Conservation (phyloP, 1,140 invertebrate species). For the Drosophila asahinai region DNA sequence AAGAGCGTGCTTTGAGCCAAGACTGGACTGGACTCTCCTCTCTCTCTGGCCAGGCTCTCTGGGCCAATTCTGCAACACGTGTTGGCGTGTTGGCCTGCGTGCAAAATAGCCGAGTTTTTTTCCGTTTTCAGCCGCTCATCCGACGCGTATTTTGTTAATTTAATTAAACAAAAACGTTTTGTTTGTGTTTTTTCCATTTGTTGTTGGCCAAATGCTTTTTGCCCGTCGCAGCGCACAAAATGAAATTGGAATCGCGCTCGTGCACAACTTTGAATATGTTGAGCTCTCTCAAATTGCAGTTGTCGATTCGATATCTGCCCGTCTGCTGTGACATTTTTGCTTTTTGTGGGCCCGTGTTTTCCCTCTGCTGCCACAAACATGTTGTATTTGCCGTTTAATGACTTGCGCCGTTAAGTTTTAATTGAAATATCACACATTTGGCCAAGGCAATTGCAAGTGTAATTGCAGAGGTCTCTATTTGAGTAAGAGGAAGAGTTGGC, state of each 20-base stretch:
- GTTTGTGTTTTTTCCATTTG: constrained; percentile 72
- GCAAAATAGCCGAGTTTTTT: constrained; percentile 76
- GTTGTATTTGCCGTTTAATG: constrained; percentile 73
- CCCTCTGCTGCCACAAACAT: constrained; percentile 22
- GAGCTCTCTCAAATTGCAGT: constrained; percentile 45
- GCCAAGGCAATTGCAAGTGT: constrained; percentile 43
- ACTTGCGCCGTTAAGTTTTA: constrained; percentile 76
- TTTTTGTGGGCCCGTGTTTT: constrained; percentile 37
- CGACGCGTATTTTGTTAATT: constrained; percentile 80
- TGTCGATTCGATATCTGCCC: constrained; percentile 46
- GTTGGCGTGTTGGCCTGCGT: constrained; percentile 62
- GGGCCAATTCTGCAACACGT: constrained; percentile 59
- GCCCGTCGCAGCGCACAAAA: constrained; percentile 30
- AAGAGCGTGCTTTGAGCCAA: constrained; percentile 32
- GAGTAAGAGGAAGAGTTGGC: too few species aligned
- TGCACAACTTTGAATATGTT: constrained; percentile 79
- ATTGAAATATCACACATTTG: constrained; percentile 81
- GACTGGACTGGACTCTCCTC: background rate
- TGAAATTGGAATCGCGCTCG: constrained; percentile 71
- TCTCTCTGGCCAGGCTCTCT: constrained; percentile 36
- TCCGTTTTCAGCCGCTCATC: constrained; percentile 41
- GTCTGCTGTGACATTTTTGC: constrained; percentile 45
- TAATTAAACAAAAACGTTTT: constrained; percentile 83
- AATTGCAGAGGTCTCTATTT: constrained; percentile 21
- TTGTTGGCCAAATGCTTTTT: constrained; percentile 39